These are phyloP conservation scores for Parasteatoda tepidariorum DNA, from an alignment of 1,140 invertebrate species.

Conservation along the genomic window DNA sequence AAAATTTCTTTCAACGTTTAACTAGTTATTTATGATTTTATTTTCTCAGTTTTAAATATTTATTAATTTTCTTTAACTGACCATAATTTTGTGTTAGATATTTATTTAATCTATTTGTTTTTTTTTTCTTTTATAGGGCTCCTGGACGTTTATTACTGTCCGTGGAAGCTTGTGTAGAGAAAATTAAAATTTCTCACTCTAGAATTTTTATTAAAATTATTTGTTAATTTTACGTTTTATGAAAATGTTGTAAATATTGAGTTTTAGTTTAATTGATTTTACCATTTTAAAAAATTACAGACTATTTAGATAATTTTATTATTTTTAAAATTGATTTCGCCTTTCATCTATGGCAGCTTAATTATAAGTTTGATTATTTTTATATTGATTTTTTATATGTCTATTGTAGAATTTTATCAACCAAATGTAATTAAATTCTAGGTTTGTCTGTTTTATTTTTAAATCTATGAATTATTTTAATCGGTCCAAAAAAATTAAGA, in stretches of 20 bases:
- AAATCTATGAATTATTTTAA: too few species aligned
- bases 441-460: too few species aligned
- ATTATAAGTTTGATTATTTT: too few species aligned
- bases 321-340: too few species aligned
- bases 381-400: too few species aligned
- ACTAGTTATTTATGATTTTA: not conserved
- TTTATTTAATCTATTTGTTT: not conserved
- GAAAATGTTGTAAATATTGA: not conserved
- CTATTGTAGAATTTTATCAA: too few species aligned
- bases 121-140: constrained; percentile 3
- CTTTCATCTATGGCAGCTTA: too few species aligned
- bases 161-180: constrained; percentile 10
- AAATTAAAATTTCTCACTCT: not conserved
- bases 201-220: not conserved
- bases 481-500: too few species aligned
- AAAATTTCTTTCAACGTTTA: not conserved
- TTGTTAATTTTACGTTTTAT: not conserved
- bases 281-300: too few species aligned
- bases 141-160: constrained; percentile 21
- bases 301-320: too few species aligned
- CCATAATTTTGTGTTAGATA: not conserved
- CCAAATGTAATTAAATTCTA: too few species aligned
- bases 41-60: not conserved
- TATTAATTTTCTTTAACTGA: not conserved
- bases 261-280: not conserved